phyloP scores from a whole-genome alignment of 2,113 vertebrate genomes.

The Oryctolagus cuniculus region DNA sequence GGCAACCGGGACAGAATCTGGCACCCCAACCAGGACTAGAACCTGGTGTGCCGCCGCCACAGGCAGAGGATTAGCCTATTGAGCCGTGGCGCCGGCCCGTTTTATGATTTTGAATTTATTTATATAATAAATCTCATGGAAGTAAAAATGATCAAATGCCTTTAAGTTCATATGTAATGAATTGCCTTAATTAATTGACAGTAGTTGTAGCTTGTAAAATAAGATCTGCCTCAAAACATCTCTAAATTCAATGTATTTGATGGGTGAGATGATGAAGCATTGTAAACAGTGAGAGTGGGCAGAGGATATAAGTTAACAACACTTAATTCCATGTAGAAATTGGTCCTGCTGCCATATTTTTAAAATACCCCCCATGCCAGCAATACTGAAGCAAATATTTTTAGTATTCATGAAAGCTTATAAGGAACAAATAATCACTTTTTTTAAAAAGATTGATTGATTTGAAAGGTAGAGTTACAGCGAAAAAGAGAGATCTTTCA shows the following conservation, averaged over 20 bases:
- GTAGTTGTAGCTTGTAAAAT: background rate
- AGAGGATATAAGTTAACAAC: constrained; percentile 4
- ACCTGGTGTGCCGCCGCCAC: too few relatives aligned
- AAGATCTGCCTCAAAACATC: constrained; percentile 14
- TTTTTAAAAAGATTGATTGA: too few relatives aligned
- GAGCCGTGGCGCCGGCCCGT: background rate
- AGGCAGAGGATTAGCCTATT: too few relatives aligned
- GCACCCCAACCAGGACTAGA: too few relatives aligned
- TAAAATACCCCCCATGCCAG: constrained; percentile 17
- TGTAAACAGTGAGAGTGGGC: background rate
- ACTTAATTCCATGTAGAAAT: background rate
- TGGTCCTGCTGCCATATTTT: background rate
- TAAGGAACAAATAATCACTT: background rate
- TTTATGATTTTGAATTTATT: constrained; percentile 43
- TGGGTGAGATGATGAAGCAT: background rate
- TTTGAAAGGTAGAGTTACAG: too few relatives aligned
- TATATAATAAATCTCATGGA: constrained; percentile 20
- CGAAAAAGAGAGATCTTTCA: too few relatives aligned
- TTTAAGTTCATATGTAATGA: background rate
- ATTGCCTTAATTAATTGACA: background rate
- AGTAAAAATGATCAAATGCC: constrained; percentile 38
- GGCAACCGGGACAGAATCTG: too few relatives aligned
- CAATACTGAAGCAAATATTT: constrained; percentile 9
- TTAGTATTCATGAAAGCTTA: background rate
- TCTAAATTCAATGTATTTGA: background rate